Conservation (phyloP, 2,113 vertebrate genomes). For the Phylloscopus whistleri region DNA sequence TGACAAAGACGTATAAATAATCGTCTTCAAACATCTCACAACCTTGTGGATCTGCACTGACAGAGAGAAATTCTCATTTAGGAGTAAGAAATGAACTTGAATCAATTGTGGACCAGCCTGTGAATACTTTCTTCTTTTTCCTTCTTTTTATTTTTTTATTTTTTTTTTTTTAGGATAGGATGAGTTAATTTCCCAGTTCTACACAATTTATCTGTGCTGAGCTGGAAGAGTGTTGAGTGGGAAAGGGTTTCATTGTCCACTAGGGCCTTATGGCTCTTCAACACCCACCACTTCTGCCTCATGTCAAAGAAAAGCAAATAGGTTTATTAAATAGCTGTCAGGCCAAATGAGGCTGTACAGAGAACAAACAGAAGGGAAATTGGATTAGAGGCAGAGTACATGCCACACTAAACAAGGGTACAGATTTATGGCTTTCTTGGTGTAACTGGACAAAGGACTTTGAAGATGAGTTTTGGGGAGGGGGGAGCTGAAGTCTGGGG, state of each 20-base stretch:
- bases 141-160: neutral
- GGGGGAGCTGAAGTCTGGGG: neutral
- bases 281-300: conserved; percentile 82
- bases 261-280: conserved; percentile 79
- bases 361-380: conserved; percentile 76
- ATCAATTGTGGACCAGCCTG: accelerated
- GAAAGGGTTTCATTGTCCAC: conserved; percentile 79
- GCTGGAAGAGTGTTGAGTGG: conserved; percentile 81
- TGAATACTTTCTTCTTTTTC: neutral
- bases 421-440: conserved; percentile 73
- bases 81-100: neutral
- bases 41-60: neutral
- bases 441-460: conserved; percentile 46
- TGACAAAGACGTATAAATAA: neutral
- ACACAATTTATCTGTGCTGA: conserved; percentile 78
- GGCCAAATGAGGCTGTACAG: conserved; percentile 74
- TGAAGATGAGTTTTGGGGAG: neutral
- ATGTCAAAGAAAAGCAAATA: conserved; percentile 81
- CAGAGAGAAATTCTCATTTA: conserved; percentile 43
- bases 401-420: conserved; percentile 76
- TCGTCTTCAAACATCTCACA: neutral
- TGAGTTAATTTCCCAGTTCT: conserved; percentile 78
- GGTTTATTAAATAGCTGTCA: conserved; percentile 88
- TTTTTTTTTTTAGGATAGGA: conserved; percentile 33
- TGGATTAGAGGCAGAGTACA: conserved; percentile 79